Conservation (phyloP, 2,113 vertebrate species). For the Enhydra lutris region DNA sequence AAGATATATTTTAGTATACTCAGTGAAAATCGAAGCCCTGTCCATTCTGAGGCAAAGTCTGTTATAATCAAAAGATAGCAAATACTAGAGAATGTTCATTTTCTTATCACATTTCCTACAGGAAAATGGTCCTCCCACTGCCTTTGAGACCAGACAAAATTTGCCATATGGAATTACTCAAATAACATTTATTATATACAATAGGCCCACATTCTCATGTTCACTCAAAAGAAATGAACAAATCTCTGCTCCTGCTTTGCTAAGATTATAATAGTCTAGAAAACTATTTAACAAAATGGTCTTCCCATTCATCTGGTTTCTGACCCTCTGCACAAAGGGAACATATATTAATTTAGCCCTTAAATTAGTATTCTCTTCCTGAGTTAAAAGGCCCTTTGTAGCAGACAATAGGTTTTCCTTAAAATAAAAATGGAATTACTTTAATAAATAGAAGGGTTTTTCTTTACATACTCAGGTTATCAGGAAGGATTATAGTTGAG, state of each 20-base stretch:
- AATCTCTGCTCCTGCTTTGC: neutral
- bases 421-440: slow-evolving; percentile 27
- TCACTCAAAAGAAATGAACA: slow-evolving; percentile 38
- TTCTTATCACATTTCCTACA: slow-evolving; percentile 43
- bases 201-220: neutral
- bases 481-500: neutral
- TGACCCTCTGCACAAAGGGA: neutral
- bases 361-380: neutral
- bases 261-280: neutral
- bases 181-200: neutral
- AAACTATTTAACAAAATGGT: slow-evolving; percentile 25
- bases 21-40: neutral
- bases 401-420: neutral
- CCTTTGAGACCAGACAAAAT: slow-evolving; percentile 1
- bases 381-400: neutral
- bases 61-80: slow-evolving; percentile 48
- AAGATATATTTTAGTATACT: slow-evolving; percentile 19
- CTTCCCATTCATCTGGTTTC: neutral
- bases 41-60: neutral
- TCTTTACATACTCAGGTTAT: neutral
- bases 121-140: neutral
- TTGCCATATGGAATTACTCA: slow-evolving; percentile 6
- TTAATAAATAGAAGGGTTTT: slow-evolving; percentile 6
- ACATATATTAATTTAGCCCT: neutral
- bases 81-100: slow-evolving; percentile 13